Evolutionary conservation across 1,140 invertebrate species (phyloP).

Genomic region (Mizuhopecten yessoensis): DNA sequence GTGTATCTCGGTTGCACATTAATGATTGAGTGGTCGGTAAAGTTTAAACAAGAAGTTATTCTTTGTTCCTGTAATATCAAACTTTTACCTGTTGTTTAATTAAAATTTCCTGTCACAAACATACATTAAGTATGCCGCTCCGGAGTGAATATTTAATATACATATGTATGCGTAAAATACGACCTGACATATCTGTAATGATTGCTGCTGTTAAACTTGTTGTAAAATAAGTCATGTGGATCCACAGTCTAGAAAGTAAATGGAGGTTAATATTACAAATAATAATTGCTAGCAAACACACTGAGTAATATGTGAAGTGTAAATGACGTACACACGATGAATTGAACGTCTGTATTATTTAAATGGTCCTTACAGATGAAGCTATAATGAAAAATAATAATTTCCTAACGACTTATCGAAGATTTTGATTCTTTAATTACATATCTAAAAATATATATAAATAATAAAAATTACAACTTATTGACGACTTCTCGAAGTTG

Average conservation of each 20-base stretch:
- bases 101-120: neutral
- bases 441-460: neutral
- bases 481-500: no score
- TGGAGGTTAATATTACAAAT: neutral
- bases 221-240: neutral
- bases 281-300: neutral
- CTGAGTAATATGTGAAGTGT: neutral
- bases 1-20: no score
- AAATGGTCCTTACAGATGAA: neutral
- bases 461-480: neutral
- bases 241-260: neutral
- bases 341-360: neutral
- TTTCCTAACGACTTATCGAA: no score
- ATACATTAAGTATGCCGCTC: no score
- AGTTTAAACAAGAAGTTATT: no score
- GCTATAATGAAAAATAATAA: no score
- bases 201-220: neutral
- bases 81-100: neutral
- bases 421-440: no score
- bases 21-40: no score
- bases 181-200: neutral
- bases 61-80: no score
- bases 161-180: neutral
- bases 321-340: neutral
- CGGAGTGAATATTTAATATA: neutral